Evolutionary conservation across 1,140 invertebrate genomes (phyloP).

Genomic region (Euura saliciscinereae): DNA sequence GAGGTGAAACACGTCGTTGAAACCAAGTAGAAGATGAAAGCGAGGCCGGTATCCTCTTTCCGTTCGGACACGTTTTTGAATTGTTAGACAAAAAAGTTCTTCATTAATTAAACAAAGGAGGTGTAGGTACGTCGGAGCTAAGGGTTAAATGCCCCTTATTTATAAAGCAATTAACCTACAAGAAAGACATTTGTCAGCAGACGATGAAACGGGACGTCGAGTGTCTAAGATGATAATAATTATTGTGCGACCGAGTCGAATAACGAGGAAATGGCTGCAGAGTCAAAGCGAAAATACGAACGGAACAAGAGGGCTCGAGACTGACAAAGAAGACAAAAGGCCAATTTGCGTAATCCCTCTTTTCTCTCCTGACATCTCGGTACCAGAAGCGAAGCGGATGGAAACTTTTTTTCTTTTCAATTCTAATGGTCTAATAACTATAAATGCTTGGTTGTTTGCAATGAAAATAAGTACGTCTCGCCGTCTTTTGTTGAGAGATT

Average conservation of each 20-base stretch:
- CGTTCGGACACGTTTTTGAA: not conserved
- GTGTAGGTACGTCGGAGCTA: not conserved
- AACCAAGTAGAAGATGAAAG: not conserved
- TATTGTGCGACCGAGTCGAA: not conserved
- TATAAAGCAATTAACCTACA: not conserved
- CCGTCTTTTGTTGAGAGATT: no score
- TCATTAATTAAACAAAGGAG: not conserved
- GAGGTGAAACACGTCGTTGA: not conserved
- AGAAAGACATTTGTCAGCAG: not conserved
- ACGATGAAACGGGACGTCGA: not conserved
- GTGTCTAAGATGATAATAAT: conserved; percentile 1
- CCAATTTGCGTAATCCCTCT: not conserved
- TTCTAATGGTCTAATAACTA: not conserved
- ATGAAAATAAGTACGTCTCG: not conserved
- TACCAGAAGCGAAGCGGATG: not conserved
- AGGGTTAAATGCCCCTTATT: not conserved
- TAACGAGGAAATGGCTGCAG: not conserved
- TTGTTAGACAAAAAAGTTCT: not conserved
- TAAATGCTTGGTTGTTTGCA: not conserved
- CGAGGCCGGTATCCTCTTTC: not conserved
- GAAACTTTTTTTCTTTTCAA: not conserved
- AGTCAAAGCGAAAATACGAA: not conserved
- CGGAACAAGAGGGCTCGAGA: not conserved
- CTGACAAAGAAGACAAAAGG: not conserved
- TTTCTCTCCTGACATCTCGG: not conserved